Percentiles rank a stretch among this genome's conserved stretches.
phyloP scores from a whole-genome alignment of 2,888 invertebrate species.

The Epistrophe eligans region DNA sequence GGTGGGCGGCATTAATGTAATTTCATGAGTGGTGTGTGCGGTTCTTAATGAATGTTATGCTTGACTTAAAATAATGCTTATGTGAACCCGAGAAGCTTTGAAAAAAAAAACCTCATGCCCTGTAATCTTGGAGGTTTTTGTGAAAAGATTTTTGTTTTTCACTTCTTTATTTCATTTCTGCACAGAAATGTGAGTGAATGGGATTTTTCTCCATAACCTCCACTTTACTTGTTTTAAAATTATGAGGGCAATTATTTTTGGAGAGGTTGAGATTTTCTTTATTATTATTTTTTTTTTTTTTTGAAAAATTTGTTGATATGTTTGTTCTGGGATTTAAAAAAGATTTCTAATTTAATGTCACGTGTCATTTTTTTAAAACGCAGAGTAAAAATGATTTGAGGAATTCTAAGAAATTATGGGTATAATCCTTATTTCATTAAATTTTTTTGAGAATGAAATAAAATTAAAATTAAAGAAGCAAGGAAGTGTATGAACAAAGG shows the following conservation, averaged over 20 bases:
- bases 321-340: not conserved
- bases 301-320: not conserved
- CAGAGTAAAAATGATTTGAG: too few relatives aligned
- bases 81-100: constrained; percentile 38
- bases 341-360: not conserved
- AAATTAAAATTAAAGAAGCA: too few relatives aligned
- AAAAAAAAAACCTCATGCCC: not conserved
- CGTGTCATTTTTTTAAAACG: too few relatives aligned
- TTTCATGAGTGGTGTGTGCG: constrained; percentile 34
- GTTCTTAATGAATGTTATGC: constrained; percentile 42
- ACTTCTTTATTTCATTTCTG: constrained; percentile 17
- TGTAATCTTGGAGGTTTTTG: not conserved
- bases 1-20: constrained; percentile 22
- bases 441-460: too few relatives aligned
- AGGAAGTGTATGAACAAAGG: too few relatives aligned
- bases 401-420: too few relatives aligned
- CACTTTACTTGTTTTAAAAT: not conserved
- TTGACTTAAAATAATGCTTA: constrained; percentile 48
- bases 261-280: not conserved
- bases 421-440: too few relatives aligned
- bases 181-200: constrained; percentile 13
- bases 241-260: constrained; percentile 27
- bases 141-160: constrained; percentile 21
- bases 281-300: not conserved
- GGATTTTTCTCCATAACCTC: constrained; percentile 5